Evolutionary conservation across 2,797 vertebrate species (phyloP), one percentile per base, ranked within the genome.

Genomic region (Spinus olivaceus): DNA sequence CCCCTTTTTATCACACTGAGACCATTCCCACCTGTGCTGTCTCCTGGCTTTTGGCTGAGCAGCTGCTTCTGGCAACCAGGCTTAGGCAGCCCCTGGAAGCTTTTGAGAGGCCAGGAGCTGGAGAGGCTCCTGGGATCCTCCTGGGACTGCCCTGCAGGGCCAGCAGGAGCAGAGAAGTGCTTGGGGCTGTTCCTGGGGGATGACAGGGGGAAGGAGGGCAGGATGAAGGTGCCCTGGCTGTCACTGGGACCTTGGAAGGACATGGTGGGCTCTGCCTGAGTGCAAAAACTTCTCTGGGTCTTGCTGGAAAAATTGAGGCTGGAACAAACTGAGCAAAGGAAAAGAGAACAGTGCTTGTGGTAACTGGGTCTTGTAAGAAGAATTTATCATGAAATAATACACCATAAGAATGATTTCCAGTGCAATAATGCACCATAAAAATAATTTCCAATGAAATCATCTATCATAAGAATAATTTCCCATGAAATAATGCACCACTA

Each of bases 91-190:
- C 96, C 97, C 88, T 98, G 69, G 12, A 98, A 98, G 90, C 92
- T 97, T 92, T 98, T 98, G 92, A 98, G 98, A 77, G 99, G 98
- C 99, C 99, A 99, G 23, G 99, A 99, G 97, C 97, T 99, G 81
- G 99, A 99, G 98, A 99, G 98, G 84, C 96, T 98, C 74, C 98
- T 82, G 22, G 97, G 54, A 25, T 97, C 96, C 80, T 98, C 98
- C 22, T 95, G 97, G 21, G 95, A 89, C 41, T 94, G 97, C 88
- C 95, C 93, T 23, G 97, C 88, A 19, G 97, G 96, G 51, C 92
- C 94, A 49, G 97, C 94, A 33, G 98, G 90, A 23, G 96, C 96
- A 28, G 98, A 98, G 65, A 96, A 92, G 28, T 97, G 98, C 95
- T 97, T 97, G 57, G 98, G 96, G 63, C 98, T 98, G 79, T 65